These are phyloP conservation scores for Hydractinia echinata DNA, from an alignment of 30 jellyfish, hydroid and myxozoan genomes.

Conservation along the genomic window DNA sequence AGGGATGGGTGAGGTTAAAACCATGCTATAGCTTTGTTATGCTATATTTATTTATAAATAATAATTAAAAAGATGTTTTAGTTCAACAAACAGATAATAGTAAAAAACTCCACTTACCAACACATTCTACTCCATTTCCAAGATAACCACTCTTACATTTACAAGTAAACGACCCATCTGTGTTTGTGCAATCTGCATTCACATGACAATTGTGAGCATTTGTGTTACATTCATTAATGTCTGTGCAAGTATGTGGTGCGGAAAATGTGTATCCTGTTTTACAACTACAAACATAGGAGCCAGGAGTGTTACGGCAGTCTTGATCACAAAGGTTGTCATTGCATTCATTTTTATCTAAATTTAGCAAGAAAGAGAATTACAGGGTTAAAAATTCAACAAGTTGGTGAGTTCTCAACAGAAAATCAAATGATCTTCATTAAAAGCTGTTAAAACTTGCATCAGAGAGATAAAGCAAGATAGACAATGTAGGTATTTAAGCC, in stretches of 20 bases:
- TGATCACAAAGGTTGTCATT: not conserved
- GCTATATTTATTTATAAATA: too few relatives aligned
- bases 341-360: conserved; percentile 8
- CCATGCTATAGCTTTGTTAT: too few relatives aligned
- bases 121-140: conserved; percentile 71
- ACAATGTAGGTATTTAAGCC: too few relatives aligned
- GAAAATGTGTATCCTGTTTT: conserved; percentile 11
- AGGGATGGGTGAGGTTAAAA: too few relatives aligned
- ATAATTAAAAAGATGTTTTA: too few relatives aligned
- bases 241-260: conserved; percentile 19
- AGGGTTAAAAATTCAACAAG: too few relatives aligned
- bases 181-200: conserved; percentile 67
- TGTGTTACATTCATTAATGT: conserved; percentile 15
- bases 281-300: conserved; percentile 23
- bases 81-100: not conserved
- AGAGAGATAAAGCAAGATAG: too few relatives aligned
- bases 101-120: not conserved
- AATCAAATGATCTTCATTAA: too few relatives aligned
- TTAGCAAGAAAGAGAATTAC: not conserved
- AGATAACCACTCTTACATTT: conserved; percentile 60
- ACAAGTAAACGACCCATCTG: conserved; percentile 65
- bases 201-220: conserved; percentile 43
- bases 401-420: too few relatives aligned
- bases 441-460: too few relatives aligned
- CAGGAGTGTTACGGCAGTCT: conserved; percentile 13